A percentile compares a stretch with the other conserved stretches of the same genome.
Evolutionary conservation across 2,113 vertebrate species (phyloP).

Genomic region (Rhadina sibilatrix): DNA sequence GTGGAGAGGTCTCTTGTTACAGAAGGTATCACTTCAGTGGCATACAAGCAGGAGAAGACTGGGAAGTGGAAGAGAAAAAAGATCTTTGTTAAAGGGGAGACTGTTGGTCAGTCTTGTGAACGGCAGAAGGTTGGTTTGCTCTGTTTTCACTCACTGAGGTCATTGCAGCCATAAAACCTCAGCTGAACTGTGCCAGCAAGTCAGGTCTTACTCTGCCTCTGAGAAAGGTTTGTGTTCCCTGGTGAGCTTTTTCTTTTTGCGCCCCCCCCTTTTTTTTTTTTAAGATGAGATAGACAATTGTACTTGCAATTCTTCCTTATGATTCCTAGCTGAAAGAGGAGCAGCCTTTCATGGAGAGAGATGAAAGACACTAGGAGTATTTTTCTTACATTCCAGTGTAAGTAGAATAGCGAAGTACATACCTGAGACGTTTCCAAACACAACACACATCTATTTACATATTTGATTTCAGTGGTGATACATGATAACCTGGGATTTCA

Average conservation of each 20-base stretch:
- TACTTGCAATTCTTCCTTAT: slow-evolving; percentile 35
- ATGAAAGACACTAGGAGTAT: slow-evolving; percentile 67
- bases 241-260: not conserved
- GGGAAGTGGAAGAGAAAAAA: not conserved
- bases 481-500: slow-evolving; percentile 68
- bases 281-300: not conserved
- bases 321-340: slow-evolving; percentile 58
- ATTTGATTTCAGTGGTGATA: slow-evolving; percentile 71
- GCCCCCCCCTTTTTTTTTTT: not conserved
- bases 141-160: not conserved
- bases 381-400: slow-evolving; percentile 66
- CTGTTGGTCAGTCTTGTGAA: not conserved
- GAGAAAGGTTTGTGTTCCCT: not conserved
- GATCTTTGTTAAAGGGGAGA: not conserved
- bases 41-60: not conserved
- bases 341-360: slow-evolving; percentile 54
- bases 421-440: slow-evolving; percentile 72
- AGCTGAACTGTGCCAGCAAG: not conserved
- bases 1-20: not conserved
- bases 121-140: not conserved
- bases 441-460: slow-evolving; percentile 69
- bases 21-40: not conserved
- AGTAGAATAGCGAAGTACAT: slow-evolving; percentile 70
- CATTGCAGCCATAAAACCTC: not conserved
- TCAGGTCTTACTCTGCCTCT: not conserved